These are phyloP conservation scores for Notothenia rossii DNA, from an alignment of 2,113 vertebrate genomes.

Conservation along the genomic window DNA sequence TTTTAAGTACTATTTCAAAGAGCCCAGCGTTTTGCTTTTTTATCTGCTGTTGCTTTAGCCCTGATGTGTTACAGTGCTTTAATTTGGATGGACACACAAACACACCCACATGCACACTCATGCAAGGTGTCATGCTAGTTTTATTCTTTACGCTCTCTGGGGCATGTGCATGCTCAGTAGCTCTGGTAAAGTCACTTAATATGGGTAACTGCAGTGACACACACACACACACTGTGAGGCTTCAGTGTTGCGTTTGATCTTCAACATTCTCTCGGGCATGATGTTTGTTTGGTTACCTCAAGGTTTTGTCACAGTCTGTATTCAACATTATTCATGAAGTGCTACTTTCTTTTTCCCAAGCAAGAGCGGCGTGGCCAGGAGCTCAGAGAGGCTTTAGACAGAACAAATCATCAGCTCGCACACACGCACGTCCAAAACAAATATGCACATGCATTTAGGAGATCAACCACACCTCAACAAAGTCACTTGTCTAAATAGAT, in stretches of 20 bases:
- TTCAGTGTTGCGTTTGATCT: slow-evolving; percentile 63
- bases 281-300: slow-evolving; percentile 71
- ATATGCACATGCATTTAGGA: slow-evolving; percentile 24
- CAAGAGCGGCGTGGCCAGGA: slow-evolving; percentile 37
- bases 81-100: slow-evolving; percentile 44
- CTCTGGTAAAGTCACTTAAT: slow-evolving; percentile 68
- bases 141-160: slow-evolving; percentile 65
- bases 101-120: background rate
- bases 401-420: background rate
- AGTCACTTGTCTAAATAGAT: slow-evolving; percentile 49
- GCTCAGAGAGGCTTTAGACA: slow-evolving; percentile 37
- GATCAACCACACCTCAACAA: slow-evolving; percentile 51
- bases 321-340: slow-evolving; percentile 69
- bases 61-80: slow-evolving; percentile 48
- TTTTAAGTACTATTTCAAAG: slow-evolving; percentile 66
- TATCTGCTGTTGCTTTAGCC: slow-evolving; percentile 73
- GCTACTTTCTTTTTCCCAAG: slow-evolving; percentile 45
- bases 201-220: slow-evolving; percentile 57
- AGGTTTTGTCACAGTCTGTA: slow-evolving; percentile 74
- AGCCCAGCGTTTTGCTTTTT: slow-evolving; percentile 62
- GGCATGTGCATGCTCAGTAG: slow-evolving; percentile 57
- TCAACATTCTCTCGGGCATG: slow-evolving; percentile 58
- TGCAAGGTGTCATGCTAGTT: slow-evolving; percentile 67
- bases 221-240: slow-evolving; percentile 50
- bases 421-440: background rate